Base-by-base conservation (phyloP, 2,888 invertebrate species). In the Punctoribates punctum region DNA sequence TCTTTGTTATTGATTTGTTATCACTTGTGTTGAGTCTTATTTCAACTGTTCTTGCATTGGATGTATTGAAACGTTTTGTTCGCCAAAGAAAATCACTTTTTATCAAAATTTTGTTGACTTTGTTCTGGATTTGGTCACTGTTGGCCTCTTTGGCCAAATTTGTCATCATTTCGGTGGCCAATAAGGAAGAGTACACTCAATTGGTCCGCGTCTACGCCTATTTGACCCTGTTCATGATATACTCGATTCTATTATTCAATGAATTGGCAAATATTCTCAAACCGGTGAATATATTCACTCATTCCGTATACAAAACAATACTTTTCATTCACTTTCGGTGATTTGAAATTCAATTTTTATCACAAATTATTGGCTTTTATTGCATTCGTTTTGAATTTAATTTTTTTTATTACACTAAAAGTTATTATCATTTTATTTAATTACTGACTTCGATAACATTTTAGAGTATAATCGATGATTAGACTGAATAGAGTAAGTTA, bases 221-320 rank as follows among this genome's bases (percentile, higher is more conserved):
- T 72, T 72, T 48, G 2, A 23, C 48, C 25, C 20, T 46, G 15
- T 72, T 72, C 25, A 13, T 72, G 6, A 48, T 72, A n/a, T 72
- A 72, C n/a, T 72, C 72, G 15, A 25, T 72, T 0, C 17, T 72
- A 8, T 25, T 20, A 17, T 72, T 72, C 48, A 46, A 27, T 27
- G 72, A 72, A 72, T 72, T 72, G 46, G 42, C 72, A 15, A 15
- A 17, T 46, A 42, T 72, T 48, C 17, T 72, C 13, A 72, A 72
- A 72, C 72, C 46, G 46, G 72, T 72, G 46, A 72, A 17, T 48
- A 72, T 46, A 23, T 20, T 67, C 34, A 5, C 34, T 17, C 11
- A 17, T 17, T n/a, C n/a, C n/a, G n/a, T n/a, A n/a, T n/a, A n/a
- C n/a, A n/a, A n/a, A n/a, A n/a, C n/a, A n/a, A n/a, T n/a, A n/a